Evolutionary conservation across 2,113 vertebrate genomes (phyloP), one percentile per base, ranked within the genome.

Genomic region (Lampris incognitus): DNA sequence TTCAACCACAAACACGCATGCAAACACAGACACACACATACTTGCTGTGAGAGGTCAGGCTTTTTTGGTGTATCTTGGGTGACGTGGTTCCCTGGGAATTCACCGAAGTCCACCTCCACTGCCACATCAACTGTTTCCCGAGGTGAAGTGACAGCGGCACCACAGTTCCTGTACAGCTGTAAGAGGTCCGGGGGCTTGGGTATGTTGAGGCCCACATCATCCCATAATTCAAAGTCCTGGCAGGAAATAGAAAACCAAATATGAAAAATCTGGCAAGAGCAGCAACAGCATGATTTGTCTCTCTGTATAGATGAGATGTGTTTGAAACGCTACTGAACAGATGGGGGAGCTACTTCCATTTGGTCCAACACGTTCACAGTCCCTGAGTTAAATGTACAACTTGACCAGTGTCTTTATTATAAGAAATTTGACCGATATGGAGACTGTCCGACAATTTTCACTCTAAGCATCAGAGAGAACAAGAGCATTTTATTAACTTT

Each of bases 191-290:
- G 96, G 51, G 98, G 98, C 85, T 99, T 99, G 6, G 98, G 97
- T 90, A 97, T 98, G 91, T 99, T 99, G 87, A 99, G 93, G 52
- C 98, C 98, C 74, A 99, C 98, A 69, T 99, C 98, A 87, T 99
- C 98, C 98, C 98, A 99, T 76, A 99, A 87, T 89, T 99, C 98
- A 94, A 98, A 99, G 94, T 99, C 98, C 98, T 99, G 87, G n/a
- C 62, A 81, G 73, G 2, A 72, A 54, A 77, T 2, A 40, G 1
- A 56, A 55, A 46, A 46, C 0, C 0, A 58, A 58, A 60, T 9
- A 38, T 51, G 42, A 10, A 70, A 55, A 6, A 39, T 54, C 9
- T 70, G 63, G 1, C 39, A 37, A 5, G n/a, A 4, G 13, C 5
- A 2, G 3, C 24, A 8, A 13, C 36, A 44, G 3, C 46, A 38